Percentiles rank a stretch among this genome's conserved stretches.
Conservation (phyloP, 1,140 invertebrate species). For the Holotrichia oblita region DNA sequence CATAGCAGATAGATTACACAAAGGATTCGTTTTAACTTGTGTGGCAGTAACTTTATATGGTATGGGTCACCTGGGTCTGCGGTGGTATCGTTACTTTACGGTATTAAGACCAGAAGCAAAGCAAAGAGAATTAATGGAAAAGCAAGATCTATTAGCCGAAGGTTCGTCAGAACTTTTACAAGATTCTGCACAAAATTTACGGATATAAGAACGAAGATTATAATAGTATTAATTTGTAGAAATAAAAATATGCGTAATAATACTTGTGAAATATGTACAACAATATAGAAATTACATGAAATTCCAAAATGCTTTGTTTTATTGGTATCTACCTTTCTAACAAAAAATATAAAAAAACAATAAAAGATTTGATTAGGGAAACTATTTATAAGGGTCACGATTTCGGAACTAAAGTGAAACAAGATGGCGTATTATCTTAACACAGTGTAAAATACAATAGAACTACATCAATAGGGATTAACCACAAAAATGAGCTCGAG, state of each 20-base stretch:
- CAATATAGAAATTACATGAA: background rate
- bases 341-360: background rate
- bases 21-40: slow-evolving; percentile 63
- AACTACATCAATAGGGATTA: slow-evolving; percentile 16
- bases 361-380: slow-evolving; percentile 1
- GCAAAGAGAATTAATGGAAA: slow-evolving; percentile 60
- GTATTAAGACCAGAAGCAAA: slow-evolving; percentile 62
- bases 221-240: background rate
- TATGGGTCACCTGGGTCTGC: slow-evolving; percentile 59
- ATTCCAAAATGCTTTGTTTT: background rate
- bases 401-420: slow-evolving; percentile 47
- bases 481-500: slow-evolving; percentile 51
- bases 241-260: background rate
- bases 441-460: slow-evolving; percentile 18
- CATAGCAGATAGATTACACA: slow-evolving; percentile 64
- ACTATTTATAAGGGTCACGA: slow-evolving; percentile 41
- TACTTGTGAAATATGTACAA: background rate
- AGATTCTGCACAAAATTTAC: slow-evolving; percentile 41
- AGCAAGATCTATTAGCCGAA: slow-evolving; percentile 63
- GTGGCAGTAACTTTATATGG: slow-evolving; percentile 64
- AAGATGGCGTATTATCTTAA: slow-evolving; percentile 43
- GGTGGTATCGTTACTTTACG: slow-evolving; percentile 63
- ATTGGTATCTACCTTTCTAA: background rate
- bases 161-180: slow-evolving; percentile 62
- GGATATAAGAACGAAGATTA: background rate